Conservation (phyloP, 2,113 vertebrate genomes). For the Ophiodon elongatus region DNA sequence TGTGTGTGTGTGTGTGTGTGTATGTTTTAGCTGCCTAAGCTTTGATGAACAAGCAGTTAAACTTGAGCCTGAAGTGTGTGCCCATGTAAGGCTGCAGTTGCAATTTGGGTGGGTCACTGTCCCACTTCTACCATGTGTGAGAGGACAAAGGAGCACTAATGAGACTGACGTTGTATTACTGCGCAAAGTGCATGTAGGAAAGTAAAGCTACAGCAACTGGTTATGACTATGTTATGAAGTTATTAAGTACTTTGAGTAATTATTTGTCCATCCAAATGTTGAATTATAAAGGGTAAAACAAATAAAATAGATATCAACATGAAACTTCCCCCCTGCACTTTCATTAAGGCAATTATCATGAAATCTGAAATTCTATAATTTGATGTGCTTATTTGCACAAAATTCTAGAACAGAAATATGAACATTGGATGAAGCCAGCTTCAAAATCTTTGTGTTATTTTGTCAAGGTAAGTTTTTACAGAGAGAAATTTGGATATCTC, state of each 20-base stretch:
- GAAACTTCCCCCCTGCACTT: not conserved
- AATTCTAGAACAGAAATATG: not conserved
- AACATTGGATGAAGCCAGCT: not conserved
- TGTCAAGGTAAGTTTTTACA: not conserved
- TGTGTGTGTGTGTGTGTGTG: not conserved
- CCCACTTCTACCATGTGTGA: not conserved
- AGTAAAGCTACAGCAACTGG: not conserved
- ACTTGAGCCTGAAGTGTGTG: conserved; percentile 44
- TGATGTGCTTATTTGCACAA: too few species aligned
- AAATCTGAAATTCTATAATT: not conserved
- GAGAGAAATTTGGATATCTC: not conserved
- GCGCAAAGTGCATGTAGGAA: not conserved
- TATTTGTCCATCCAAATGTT: not conserved
- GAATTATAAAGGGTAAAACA: not conserved
- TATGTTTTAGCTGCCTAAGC: conserved; percentile 4
- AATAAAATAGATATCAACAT: too few species aligned
- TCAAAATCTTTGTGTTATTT: not conserved
- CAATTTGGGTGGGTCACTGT: conserved; percentile 43
- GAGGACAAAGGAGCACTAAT: conserved; percentile 1
- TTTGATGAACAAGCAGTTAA: conserved; percentile 54
- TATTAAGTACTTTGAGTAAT: not conserved
- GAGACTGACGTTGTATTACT: not conserved
- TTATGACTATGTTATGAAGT: too few species aligned
- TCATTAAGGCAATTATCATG: not conserved
- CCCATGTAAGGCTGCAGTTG: conserved; percentile 69